Base-by-base conservation (phyloP, 1,140 invertebrate genomes). In the Plodia interpunctella region DNA sequence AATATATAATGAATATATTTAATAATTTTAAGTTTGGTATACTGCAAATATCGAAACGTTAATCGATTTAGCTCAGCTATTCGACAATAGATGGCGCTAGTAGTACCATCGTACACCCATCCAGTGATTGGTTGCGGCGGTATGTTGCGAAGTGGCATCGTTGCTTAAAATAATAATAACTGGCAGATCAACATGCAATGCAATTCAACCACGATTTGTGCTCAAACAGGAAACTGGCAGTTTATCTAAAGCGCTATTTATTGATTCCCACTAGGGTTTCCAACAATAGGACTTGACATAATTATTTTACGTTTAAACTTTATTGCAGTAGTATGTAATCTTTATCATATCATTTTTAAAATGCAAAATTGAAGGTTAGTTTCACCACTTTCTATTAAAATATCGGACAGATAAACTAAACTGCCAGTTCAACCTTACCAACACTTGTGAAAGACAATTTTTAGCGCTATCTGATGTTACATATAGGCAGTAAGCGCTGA, bases 1-100 rank as follows among this genome's bases (percentile, higher is more conserved):
- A n/a, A n/a, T n/a, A n/a, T n/a, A n/a, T n/a, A n/a, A n/a, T n/a
- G n/a, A n/a, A n/a, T n/a, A n/a, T n/a, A n/a, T n/a, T n/a, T n/a
- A n/a, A n/a, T n/a, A n/a, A n/a, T n/a, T n/a, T n/a, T n/a, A n/a
- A n/a, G n/a, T n/a, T n/a, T n/a, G n/a, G n/a, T n/a, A n/a, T n/a
- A n/a, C n/a, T n/a, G n/a, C n/a, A n/a, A n/a, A n/a, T n/a, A n/a
- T n/a, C n/a, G n/a, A n/a, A n/a, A n/a, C n/a, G n/a, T n/a, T n/a
- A 32, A 32, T 32, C 9, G 11, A 32, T 32, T 19, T 11, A 20
- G 32, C 66, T 63, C 55, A 2, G 18, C 70, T 76, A 76, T 59
- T 59, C 58, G 50, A 32, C 50, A 66, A 63, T 61, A 76, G 74
- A 72, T 76, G 71, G 65, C 74, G 69, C 50, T 66, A 66, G 5